Evolutionary conservation across 2,797 vertebrate species (phyloP), one percentile per base, ranked within the genome.

Genomic region (Myotis findleyi): DNA sequence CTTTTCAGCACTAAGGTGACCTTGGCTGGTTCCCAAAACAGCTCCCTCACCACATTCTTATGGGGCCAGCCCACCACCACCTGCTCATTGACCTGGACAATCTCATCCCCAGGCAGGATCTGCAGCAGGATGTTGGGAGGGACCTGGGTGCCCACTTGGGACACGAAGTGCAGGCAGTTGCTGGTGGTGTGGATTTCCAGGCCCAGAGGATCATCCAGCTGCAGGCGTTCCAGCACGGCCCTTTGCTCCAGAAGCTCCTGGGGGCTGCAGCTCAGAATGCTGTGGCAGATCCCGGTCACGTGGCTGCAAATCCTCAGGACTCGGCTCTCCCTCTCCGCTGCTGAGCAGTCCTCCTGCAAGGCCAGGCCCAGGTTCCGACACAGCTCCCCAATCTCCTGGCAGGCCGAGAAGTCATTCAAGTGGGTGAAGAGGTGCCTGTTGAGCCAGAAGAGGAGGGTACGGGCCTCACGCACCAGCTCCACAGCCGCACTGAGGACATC

Each of bases 11-110:
- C 98, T 95, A 99, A 96, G 1, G 98, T 99, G 95, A 99, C 99
- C 9, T 97, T 97, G 0, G 62, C 97, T 0, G 98, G 98, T 91
- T 99, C 99, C 98, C 99, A 99, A 73, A 96, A 98, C 36, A 99
- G 98, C 97, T 99, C 99, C 96, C 98, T 98, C 11, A 98, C 97
- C 72, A 99, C 98, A 88, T 98, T 99, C 66, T 81, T 89, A 11
- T 97, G 98, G 75, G 99, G 99, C 99, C 99, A 99, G 82, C 99
- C 99, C 98, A 99, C 99, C 99, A 99, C 99, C 44, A 99, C 99
- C 97, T 99, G 99, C 96, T 99, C 98, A 1, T 99, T 99, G 97
- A 99, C 99, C 98, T 99, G 98, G 95, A 99, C 98, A 16, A 99
- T 99, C 97, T 99, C 99, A 36, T 99, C 99, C 51, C 99, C 99